Evolutionary conservation across 2,888 invertebrate genomes (phyloP), one percentile per base, ranked within the genome.

Genomic region (Tiphia femorata): DNA sequence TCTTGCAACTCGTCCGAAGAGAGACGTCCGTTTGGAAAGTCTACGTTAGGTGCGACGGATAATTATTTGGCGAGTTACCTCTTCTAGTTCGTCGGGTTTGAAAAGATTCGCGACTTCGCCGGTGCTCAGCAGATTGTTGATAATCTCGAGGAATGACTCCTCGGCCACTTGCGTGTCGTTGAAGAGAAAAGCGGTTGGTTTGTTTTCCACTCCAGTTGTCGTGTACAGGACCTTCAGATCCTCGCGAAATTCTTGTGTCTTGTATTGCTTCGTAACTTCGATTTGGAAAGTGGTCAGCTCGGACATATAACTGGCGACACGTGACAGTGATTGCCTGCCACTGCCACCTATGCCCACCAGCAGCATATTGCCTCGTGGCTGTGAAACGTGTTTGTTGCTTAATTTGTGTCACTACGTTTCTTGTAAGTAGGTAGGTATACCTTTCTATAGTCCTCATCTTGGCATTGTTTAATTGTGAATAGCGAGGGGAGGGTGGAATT

Each of bases 61-160:
- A 21, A 54, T 21, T 42, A 47, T 37, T 46, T 37, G 48, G 46
- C 38, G 5, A 84, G 86, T 85, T 72, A 93, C 93, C 76, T 95
- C 95, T 78, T 96, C 95, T 84, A 96, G 92, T 82, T 96, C 96
- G 66, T 96, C 95, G 0, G 89, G 80, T 77, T 94, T 94, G 78
- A 90, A 96, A n/a, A 96, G 86, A 84, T 95, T 95, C 3, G 94
- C 89, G 54, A 96, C 90, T 84, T 96, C 95, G 0, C 95, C 96
- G 62, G 92, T 93, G 78, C 93, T 94, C 53, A 96, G 86, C 82
- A 96, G 88, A 77, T 94, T 96, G 84, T 95, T 96, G 54, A 96
- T 88, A 67, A 96, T 92, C 85, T 96, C 96, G 0, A 96, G 87
- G 82, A 96, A 96, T 7, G 89, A 87, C 73, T 94, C 94, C 62